phyloP scores from a whole-genome alignment of 2,113 vertebrate species.

The Todiramphus chloris region DNA sequence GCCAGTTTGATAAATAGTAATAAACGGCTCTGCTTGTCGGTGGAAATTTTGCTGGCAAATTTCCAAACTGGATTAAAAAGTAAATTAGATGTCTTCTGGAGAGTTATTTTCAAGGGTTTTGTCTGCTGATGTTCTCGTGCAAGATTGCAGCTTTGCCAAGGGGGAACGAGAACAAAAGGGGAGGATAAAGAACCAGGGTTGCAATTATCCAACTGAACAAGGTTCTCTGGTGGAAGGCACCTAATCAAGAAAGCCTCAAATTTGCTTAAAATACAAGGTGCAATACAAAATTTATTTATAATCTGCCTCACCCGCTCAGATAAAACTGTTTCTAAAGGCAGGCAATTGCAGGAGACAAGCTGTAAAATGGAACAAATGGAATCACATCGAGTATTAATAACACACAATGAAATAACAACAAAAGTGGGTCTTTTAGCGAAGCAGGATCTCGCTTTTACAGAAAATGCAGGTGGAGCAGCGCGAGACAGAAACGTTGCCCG shows the following conservation, averaged over 20 bases:
- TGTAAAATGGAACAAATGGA: slow-evolving; percentile 62
- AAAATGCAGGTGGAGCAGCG: fast-evolving
- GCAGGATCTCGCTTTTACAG: background rate
- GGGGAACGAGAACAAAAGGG: slow-evolving; percentile 66
- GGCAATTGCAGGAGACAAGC: slow-evolving; percentile 59
- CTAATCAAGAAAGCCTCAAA: slow-evolving; percentile 72
- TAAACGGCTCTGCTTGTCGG: slow-evolving; percentile 61
- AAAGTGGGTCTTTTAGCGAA: background rate
- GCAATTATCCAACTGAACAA: slow-evolving; percentile 69
- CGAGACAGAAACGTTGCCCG: fast-evolving
- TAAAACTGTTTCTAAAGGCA: slow-evolving; percentile 67
- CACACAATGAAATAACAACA: slow-evolving; percentile 5
- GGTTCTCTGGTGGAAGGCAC: slow-evolving; percentile 60
- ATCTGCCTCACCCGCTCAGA: slow-evolving; percentile 60
- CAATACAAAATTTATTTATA: slow-evolving; percentile 70
- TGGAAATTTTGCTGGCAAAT: slow-evolving; percentile 75
- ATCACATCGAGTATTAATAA: slow-evolving; percentile 61
- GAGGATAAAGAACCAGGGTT: slow-evolving; percentile 63
- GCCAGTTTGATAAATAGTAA: slow-evolving; percentile 52
- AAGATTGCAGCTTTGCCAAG: slow-evolving; percentile 68
- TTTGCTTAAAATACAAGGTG: slow-evolving; percentile 74
- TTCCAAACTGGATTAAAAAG: slow-evolving; percentile 80
- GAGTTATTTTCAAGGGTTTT: slow-evolving; percentile 77
- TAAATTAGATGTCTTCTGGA: slow-evolving; percentile 81
- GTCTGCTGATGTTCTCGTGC: slow-evolving; percentile 65